Percentiles rank a stretch among this genome's conserved stretches.
phyloP scores from a whole-genome alignment of 2,888 invertebrate species.

The Gymnocheta viridis region DNA sequence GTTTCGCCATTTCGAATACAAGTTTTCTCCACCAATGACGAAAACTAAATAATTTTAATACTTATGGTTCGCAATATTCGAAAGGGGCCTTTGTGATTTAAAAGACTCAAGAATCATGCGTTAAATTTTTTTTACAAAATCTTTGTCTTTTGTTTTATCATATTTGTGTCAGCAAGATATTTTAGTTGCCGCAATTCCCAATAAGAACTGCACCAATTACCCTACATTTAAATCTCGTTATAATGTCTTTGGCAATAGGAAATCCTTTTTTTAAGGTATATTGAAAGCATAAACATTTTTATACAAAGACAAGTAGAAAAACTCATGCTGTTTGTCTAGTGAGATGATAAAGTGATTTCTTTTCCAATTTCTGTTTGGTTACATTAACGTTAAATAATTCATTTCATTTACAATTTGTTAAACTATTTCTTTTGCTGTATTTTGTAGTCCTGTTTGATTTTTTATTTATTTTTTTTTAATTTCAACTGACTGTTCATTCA shows the following conservation, averaged over 20 bases:
- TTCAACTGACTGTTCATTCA: constrained; percentile 64
- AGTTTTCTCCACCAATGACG: no score
- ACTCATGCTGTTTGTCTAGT: constrained; percentile 61
- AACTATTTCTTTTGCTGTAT: constrained; percentile 55
- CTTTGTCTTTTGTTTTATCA: no score
- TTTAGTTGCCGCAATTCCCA: not conserved
- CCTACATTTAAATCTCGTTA: constrained; percentile 23
- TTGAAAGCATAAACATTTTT: constrained; percentile 51
- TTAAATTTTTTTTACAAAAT: no score
- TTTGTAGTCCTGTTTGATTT: not conserved
- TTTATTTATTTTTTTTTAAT: constrained; percentile 8
- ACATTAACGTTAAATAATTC: constrained; percentile 65
- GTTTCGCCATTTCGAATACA: no score
- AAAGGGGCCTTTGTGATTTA: no score
- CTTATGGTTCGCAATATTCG: no score
- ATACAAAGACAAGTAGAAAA: constrained; percentile 40
- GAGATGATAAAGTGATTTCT: constrained; percentile 68
- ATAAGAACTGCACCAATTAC: not conserved
- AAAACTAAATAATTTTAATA: no score
- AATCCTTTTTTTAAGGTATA: constrained; percentile 37
- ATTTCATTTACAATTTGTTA: constrained; percentile 70
- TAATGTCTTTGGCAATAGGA: constrained; percentile 23
- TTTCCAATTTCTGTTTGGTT: constrained; percentile 48
- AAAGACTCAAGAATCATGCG: constrained; percentile 24
- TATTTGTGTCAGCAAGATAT: not conserved